Evolutionary conservation across 2,888 invertebrate species (phyloP).

Genomic region (Ophion costatus): DNA sequence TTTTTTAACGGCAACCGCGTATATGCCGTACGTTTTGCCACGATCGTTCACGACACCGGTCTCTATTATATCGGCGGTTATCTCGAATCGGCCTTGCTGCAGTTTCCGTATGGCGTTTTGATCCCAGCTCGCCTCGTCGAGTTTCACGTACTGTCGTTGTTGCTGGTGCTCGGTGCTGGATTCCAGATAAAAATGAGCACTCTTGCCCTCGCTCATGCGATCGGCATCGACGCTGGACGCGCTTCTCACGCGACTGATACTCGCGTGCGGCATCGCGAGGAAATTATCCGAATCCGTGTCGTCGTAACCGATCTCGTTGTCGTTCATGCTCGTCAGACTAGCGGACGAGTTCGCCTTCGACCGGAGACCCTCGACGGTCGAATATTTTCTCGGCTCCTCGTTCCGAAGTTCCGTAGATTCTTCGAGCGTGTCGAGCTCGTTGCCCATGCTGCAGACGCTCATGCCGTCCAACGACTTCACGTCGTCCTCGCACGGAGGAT

Average conservation of each 20-base stretch:
- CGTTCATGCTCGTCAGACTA: conserved; percentile 72
- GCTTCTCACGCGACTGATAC: conserved; percentile 70
- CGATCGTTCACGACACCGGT: conserved; percentile 91
- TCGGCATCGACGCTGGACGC: conserved; percentile 72
- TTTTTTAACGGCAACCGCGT: conserved; percentile 92
- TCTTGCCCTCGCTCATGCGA: conserved; percentile 71
- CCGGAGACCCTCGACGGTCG: conserved; percentile 67
- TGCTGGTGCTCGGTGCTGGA: conserved; percentile 71
- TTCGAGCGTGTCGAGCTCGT: conserved; percentile 78
- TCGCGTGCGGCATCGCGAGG: conserved; percentile 50
- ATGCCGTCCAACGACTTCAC: conserved; percentile 85
- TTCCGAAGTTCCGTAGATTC: conserved; percentile 73
- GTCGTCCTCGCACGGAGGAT: conserved; percentile 86
- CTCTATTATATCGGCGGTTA: conserved; percentile 81
- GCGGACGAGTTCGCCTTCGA: conserved; percentile 73
- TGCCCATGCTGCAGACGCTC: conserved; percentile 84
- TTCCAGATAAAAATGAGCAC: conserved; percentile 75
- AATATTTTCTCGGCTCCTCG: conserved; percentile 64
- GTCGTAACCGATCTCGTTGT: conserved; percentile 67
- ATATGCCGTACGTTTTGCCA: conserved; percentile 94
- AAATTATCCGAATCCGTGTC: conserved; percentile 67
- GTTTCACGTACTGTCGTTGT: conserved; percentile 72
- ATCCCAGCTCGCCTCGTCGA: conserved; percentile 77
- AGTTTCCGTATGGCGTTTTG: conserved; percentile 80
- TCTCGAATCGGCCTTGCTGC: conserved; percentile 80